phyloP scores from a whole-genome alignment of 2,888 invertebrate species.

The Geotrupes spiniger region DNA sequence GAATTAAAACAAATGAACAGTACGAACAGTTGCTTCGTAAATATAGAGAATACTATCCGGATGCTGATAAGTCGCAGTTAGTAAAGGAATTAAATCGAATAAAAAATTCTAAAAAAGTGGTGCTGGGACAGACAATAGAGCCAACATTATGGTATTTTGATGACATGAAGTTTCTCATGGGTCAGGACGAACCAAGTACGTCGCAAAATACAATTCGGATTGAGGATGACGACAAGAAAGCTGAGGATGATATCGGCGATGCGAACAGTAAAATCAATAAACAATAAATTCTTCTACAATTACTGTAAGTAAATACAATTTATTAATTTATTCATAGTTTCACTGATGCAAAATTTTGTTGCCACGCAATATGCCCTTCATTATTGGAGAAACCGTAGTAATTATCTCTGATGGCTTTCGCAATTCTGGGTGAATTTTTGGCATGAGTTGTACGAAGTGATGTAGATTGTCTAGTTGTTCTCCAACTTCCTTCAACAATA shows the following conservation, averaged over 20 bases:
- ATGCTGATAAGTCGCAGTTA: constrained; percentile 3
- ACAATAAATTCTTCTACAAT: background rate
- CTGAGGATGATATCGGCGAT: background rate
- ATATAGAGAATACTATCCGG: constrained; percentile 10
- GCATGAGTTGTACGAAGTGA: constrained; percentile 13
- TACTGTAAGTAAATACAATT: no score
- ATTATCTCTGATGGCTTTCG: constrained; percentile 1
- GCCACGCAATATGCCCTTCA: constrained; percentile 3
- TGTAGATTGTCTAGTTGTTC: constrained; percentile 12
- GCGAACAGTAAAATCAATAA: background rate
- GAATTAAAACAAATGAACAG: constrained; percentile 8
- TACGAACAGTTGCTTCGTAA: constrained; percentile 4
- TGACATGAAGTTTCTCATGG: constrained; percentile 14
- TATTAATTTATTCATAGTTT: background rate
- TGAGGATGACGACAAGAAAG: background rate
- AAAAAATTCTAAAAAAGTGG: constrained; percentile 10
- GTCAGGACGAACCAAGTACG: constrained; percentile 1
- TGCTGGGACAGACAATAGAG: constrained; percentile 4
- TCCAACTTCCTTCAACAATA: constrained; percentile 16
- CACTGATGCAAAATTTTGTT: constrained; percentile 1
- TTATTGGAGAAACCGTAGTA: constrained; percentile 2
- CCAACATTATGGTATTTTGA: constrained; percentile 16
- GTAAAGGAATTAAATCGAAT: constrained; percentile 12
- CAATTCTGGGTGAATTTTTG: constrained; percentile 1
- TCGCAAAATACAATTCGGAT: background rate